Conservation (phyloP, 2,113 vertebrate species). For the Notarius quadriscutis region DNA sequence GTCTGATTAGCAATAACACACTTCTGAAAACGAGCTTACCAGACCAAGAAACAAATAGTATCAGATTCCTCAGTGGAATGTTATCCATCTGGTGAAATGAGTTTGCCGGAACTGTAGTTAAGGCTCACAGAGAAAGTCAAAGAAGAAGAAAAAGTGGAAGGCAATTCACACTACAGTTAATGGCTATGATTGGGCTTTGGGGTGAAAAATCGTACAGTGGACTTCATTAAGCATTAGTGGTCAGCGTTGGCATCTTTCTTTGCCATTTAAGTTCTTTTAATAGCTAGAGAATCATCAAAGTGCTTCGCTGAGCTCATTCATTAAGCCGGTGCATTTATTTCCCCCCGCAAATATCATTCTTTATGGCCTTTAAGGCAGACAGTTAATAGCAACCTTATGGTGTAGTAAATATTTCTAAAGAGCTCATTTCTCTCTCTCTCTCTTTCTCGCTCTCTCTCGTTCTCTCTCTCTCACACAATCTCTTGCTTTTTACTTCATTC, state of each 20-base stretch:
- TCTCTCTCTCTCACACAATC: no score
- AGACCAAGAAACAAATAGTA: constrained; percentile 12
- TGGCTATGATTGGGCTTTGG: neutral
- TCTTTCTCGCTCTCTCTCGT: neutral
- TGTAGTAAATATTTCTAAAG: constrained; percentile 30
- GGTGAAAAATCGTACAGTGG: constrained; percentile 13
- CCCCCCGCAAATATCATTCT: constrained; percentile 30
- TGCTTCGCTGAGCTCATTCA: constrained; percentile 22
- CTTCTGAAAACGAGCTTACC: constrained; percentile 1
- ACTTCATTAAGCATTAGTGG: constrained; percentile 24
- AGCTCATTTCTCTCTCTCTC: neutral
- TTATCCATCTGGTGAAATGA: constrained; percentile 10
- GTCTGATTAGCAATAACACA: neutral
- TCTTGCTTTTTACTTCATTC: no score
- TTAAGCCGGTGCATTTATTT: constrained; percentile 18
- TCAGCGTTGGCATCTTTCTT: constrained; percentile 1
- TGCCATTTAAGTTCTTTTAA: neutral
- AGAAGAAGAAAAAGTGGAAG: neutral
- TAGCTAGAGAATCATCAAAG: constrained; percentile 28
- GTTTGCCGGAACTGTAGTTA: constrained; percentile 11
- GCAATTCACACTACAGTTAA: neutral
- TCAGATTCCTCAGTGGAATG: constrained; percentile 13
- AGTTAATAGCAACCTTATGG: constrained; percentile 42
- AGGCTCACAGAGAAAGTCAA: constrained; percentile 5
- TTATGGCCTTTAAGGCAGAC: constrained; percentile 29